Conservation (phyloP, 2,888 invertebrate genomes). For the Drosophila nr. medialis region DNA sequence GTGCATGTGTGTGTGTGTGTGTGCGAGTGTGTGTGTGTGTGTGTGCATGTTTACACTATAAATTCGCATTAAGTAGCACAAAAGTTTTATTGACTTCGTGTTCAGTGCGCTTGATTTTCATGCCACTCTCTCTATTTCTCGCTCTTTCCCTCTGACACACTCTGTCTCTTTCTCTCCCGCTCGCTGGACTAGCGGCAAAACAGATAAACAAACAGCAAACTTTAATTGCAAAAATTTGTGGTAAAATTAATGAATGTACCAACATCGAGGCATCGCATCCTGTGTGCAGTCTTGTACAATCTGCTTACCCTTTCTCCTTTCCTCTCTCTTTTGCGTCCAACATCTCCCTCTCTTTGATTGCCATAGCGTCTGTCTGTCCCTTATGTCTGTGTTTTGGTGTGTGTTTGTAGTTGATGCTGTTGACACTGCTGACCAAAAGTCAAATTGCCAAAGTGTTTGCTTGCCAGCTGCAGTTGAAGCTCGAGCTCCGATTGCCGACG, state of each 20-base stretch:
- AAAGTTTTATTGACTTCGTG: slow-evolving; percentile 80
- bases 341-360: slow-evolving; percentile 4
- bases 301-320: background rate
- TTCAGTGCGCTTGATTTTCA: slow-evolving; percentile 73
- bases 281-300: slow-evolving; percentile 27
- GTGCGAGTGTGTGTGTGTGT: slow-evolving; percentile 37
- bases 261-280: slow-evolving; percentile 31
- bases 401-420: slow-evolving; percentile 57
- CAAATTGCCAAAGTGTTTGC: slow-evolving; percentile 79
- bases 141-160: background rate
- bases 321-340: background rate
- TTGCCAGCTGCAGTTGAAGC: slow-evolving; percentile 53
- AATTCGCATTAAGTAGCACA: slow-evolving; percentile 80
- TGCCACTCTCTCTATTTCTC: slow-evolving; percentile 26
- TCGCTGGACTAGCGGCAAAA: slow-evolving; percentile 44
- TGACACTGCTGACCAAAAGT: slow-evolving; percentile 79
- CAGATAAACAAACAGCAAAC: slow-evolving; percentile 79
- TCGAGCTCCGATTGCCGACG: slow-evolving; percentile 38
- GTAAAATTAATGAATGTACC: slow-evolving; percentile 74
- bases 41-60: slow-evolving; percentile 76
- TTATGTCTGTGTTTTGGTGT: slow-evolving; percentile 12
- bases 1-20: slow-evolving; percentile 20
- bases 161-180: background rate
- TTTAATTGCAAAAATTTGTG: slow-evolving; percentile 80
- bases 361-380: background rate